Percentiles rank a stretch among this genome's conserved stretches.
These are phyloP conservation scores for Cyanoderma ruficeps DNA, from an alignment of 2,113 vertebrate genomes.

Conservation along the genomic window DNA sequence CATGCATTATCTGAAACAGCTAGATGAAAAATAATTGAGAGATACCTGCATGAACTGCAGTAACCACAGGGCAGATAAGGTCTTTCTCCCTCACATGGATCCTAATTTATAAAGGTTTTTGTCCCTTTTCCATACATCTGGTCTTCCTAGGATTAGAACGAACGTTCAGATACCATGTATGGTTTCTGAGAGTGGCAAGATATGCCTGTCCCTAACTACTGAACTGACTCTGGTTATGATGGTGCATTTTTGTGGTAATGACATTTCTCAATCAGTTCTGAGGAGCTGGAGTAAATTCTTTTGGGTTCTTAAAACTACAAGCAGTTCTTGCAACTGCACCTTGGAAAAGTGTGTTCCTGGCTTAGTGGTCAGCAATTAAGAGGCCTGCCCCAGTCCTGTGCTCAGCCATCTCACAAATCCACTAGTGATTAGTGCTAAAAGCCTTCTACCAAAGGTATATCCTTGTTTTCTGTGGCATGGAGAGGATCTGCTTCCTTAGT, in stretches of 20 bases:
- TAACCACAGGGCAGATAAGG: background rate
- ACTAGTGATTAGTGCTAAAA: background rate
- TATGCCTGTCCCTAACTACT: background rate
- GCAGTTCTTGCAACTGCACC: background rate
- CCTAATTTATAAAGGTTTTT: background rate
- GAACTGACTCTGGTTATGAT: background rate
- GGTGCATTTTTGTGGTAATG: conserved; percentile 13
- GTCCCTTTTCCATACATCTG: background rate
- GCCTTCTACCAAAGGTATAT: background rate
- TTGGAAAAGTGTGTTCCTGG: background rate
- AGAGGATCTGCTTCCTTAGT: background rate
- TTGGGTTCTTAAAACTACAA: background rate
- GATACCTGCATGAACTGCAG: background rate
- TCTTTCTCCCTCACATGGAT: background rate
- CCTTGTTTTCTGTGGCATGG: background rate
- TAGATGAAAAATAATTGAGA: background rate
- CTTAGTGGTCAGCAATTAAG: background rate
- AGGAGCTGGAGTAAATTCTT: background rate
- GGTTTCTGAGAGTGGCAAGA: background rate
- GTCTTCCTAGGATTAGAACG: background rate
- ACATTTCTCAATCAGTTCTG: background rate
- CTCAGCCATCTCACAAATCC: background rate
- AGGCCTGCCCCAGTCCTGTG: background rate
- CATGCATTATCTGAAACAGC: background rate
- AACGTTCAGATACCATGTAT: background rate